A percentile compares a stretch with the other conserved stretches of the same genome.
Conservation (phyloP, 2,888 invertebrate species). For the Calameuta idolon region DNA sequence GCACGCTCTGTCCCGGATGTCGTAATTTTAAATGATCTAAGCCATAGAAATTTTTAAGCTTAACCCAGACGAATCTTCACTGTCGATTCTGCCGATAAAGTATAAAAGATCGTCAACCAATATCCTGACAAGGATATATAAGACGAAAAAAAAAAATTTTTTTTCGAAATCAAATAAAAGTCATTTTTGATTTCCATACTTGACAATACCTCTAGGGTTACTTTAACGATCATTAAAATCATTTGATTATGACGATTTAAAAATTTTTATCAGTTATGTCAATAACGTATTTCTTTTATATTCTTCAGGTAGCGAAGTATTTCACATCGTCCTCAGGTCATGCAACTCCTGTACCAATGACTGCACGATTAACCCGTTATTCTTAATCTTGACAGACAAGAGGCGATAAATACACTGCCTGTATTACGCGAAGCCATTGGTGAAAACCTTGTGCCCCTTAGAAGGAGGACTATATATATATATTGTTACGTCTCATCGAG, state of each 20-base stretch:
- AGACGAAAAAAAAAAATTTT: not conserved
- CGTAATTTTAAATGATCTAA: not conserved
- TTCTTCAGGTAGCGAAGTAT: not conserved
- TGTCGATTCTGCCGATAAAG: not conserved
- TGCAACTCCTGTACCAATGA: not conserved
- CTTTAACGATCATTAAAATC: not conserved
- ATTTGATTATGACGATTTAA: not conserved
- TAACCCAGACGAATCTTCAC: not conserved
- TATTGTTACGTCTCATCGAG: not conserved
- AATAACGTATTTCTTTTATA: not conserved
- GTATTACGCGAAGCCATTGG: not conserved
- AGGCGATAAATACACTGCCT: not conserved
- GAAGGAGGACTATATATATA: not conserved
- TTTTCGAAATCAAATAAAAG: not conserved
- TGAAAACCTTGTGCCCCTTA: not conserved
- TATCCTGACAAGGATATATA: not conserved
- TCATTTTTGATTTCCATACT: not conserved
- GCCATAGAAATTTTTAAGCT: not conserved
- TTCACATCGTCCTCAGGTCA: not conserved
- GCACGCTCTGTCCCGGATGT: conserved; percentile 5
- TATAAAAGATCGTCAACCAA: not conserved
- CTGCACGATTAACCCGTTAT: not conserved
- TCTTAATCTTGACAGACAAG: not conserved
- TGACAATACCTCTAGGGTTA: not conserved
- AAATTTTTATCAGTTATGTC: not conserved